Evolutionary conservation across 2,797 vertebrate species (phyloP), one percentile per base, ranked within the genome.

Genomic region (Hipposideros larvatus): DNA sequence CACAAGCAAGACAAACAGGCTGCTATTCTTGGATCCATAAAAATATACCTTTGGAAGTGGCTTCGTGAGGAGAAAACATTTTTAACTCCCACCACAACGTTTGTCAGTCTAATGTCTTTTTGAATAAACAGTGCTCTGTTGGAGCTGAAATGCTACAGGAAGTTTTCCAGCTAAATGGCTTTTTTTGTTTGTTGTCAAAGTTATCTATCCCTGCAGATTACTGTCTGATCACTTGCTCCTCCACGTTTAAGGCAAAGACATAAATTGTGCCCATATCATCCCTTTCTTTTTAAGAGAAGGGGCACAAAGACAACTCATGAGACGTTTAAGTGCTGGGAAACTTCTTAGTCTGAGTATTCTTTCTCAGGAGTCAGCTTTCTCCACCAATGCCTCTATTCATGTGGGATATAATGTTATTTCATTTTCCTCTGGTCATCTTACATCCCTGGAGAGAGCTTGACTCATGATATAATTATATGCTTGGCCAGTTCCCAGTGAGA

Each of bases 381-480:
- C 84, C 74, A 87, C 86, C 86, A 93, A 48, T 41, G 86, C 68
- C 75, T 96, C 90, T 97, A 90, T 96, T 94, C 97, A 97, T 96
- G 97, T 97, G 97, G 97, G 97, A 97, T 96, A 84, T 78, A 95
- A 95, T 96, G 98, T 95, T 96, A 97, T 94, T 97, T 93, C 97
- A 92, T 94, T 97, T 96, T 97, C 95, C 95, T 96, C 97, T 96
- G 95, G 97, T 97, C 96, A 87, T 97, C 90, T 98, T 96, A 95
- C 94, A 79, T 97, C 98, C 97, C 97, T 96, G 80, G 97, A 97
- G 97, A 98, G 97, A 87, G 65, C 80, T 95, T 98, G 98, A 97
- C 97, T 98, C 98, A 97, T 94, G 95, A 91, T 96, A 96, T 97
- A 98, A 97, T 98, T 98, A 97, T 90, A 98, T 63, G 94, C 96